phyloP scores from a whole-genome alignment of 2,113 vertebrate species.

The Zingel zingel region DNA sequence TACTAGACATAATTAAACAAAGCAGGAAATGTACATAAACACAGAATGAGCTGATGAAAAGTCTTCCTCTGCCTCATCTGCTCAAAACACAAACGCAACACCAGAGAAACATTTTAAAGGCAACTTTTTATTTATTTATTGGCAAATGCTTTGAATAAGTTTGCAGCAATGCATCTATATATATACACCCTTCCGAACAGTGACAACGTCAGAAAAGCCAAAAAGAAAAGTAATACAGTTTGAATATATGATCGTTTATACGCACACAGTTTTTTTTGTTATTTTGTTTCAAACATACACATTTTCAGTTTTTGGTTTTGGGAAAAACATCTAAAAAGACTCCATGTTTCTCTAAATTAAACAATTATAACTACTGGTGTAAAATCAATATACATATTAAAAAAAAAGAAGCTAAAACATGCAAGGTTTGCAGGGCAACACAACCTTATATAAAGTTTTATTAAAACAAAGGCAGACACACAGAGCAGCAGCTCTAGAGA shows the following conservation, averaged over 20 bases:
- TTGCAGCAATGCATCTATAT: slow-evolving; percentile 65
- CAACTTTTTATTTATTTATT: slow-evolving; percentile 74
- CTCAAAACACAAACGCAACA: neutral
- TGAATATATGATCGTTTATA: slow-evolving; percentile 77
- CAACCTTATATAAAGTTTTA: slow-evolving; percentile 57
- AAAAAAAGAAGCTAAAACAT: slow-evolving; percentile 66
- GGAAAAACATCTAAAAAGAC: slow-evolving; percentile 72
- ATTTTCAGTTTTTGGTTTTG: slow-evolving; percentile 70
- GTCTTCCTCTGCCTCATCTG: no score
- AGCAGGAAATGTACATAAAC: no score
- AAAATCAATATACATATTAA: slow-evolving; percentile 71
- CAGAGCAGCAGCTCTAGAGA: slow-evolving; percentile 45
- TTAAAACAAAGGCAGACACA: slow-evolving; percentile 64
- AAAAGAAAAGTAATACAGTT: slow-evolving; percentile 58
- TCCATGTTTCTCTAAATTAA: slow-evolving; percentile 50
- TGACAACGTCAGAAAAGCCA: slow-evolving; percentile 48
- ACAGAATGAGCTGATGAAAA: no score
- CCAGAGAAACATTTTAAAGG: slow-evolving; percentile 45
- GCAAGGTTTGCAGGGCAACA: slow-evolving; percentile 74
- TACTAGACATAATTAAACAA: no score
- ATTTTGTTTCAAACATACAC: slow-evolving; percentile 67
- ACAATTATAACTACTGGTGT: slow-evolving; percentile 67
- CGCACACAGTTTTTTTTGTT: slow-evolving; percentile 48
- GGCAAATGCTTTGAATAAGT: slow-evolving; percentile 71
- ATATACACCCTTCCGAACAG: slow-evolving; percentile 63